A percentile compares a stretch with the other conserved stretches of the same genome.
Conservation (phyloP, 2,888 invertebrate genomes). For the Sphaerophoria rueppellii region DNA sequence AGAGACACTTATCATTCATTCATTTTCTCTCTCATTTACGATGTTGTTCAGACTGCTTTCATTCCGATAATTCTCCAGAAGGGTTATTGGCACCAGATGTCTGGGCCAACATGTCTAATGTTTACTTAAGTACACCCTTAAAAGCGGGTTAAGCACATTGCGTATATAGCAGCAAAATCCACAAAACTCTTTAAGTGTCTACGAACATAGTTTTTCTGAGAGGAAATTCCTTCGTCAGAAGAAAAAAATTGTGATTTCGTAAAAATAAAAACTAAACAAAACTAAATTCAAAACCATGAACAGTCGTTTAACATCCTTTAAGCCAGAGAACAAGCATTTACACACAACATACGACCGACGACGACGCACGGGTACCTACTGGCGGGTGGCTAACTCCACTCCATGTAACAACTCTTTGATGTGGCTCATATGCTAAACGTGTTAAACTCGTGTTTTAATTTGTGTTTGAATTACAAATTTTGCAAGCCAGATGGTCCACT, state of each 20-base stretch:
- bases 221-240: not conserved
- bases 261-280: not conserved
- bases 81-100: too few species aligned
- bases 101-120: too few species aligned
- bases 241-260: not conserved
- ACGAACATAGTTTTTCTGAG: too few species aligned
- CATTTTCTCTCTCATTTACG: too few species aligned
- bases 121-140: too few species aligned
- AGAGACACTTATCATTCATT: too few species aligned
- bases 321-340: not conserved
- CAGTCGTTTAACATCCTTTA: conserved; percentile 14
- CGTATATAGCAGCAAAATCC: too few species aligned
- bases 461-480: conserved; percentile 71
- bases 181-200: too few species aligned
- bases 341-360: conserved; percentile 12
- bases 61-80: too few species aligned
- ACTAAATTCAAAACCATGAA: conserved; percentile 8
- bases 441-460: conserved; percentile 70
- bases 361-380: too few species aligned
- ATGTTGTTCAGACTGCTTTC: too few species aligned
- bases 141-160: too few species aligned
- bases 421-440: conserved; percentile 68
- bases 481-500: conserved; percentile 46
- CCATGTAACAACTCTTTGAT: conserved; percentile 18
- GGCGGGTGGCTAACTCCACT: conserved; percentile 6